phyloP scores from a whole-genome alignment of 2,797 vertebrate genomes.

The Melanotaenia pygmaea region DNA sequence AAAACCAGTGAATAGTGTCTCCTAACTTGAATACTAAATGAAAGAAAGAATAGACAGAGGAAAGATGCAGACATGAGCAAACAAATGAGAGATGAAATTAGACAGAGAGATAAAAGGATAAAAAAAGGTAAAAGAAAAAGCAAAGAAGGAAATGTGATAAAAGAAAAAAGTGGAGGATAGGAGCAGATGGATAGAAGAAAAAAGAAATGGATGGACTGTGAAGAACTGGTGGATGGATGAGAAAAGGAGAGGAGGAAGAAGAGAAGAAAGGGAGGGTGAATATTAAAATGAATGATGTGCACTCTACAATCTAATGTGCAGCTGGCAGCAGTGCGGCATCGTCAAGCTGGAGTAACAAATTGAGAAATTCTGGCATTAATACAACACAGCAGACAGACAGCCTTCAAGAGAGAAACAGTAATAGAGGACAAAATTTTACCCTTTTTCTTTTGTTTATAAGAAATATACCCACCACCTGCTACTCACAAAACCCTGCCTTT shows the following conservation, averaged over 20 bases:
- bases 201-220: too few relatives aligned
- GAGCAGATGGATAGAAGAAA: neutral
- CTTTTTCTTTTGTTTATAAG: neutral
- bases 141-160: neutral
- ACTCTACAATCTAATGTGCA: slow-evolving; percentile 58
- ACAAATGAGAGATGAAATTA: neutral
- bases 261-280: slow-evolving; percentile 24
- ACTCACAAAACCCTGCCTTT: neutral
- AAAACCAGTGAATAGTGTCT: neutral
- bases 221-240: slow-evolving; percentile 3
- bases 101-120: neutral
- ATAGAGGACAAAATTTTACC: neutral
- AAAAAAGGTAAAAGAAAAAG: neutral
- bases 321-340: slow-evolving; percentile 59
- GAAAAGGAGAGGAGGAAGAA: slow-evolving; percentile 18
- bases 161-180: neutral
- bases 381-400: slow-evolving; percentile 41
- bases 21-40: slow-evolving; percentile 8
- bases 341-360: slow-evolving; percentile 54
- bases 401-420: neutral
- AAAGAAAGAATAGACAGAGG: neutral
- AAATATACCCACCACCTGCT: neutral
- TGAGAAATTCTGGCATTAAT: slow-evolving; percentile 59
- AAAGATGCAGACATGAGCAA: neutral
- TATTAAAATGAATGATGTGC: slow-evolving; percentile 69